A percentile compares a stretch with the other conserved stretches of the same genome.
phyloP scores from a whole-genome alignment of 2,888 invertebrate species.

The Sphaeridia pumilis region DNA sequence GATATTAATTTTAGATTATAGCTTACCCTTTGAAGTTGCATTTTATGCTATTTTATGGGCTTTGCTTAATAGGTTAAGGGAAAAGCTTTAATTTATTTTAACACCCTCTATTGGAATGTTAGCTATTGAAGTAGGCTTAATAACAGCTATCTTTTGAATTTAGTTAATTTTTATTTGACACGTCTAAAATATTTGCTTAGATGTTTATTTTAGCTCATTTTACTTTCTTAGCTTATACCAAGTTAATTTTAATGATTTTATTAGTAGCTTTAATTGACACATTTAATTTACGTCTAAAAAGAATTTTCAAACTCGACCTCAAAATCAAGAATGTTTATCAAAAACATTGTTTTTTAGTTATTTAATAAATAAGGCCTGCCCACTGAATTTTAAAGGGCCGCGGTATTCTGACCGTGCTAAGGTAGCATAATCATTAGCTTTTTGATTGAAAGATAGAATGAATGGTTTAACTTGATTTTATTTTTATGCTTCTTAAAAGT shows the following conservation, averaged over 20 bases:
- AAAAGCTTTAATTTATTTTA: background rate
- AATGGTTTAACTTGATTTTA: constrained; percentile 55
- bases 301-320: constrained; percentile 52
- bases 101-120: constrained; percentile 46
- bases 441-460: constrained; percentile 68
- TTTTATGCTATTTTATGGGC: background rate
- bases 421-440: constrained; percentile 70
- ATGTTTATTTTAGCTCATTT: constrained; percentile 36
- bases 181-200: constrained; percentile 42
- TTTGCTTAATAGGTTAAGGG: background rate
- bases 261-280: background rate
- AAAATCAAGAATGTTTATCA: constrained; percentile 59
- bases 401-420: constrained; percentile 66
- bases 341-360: constrained; percentile 59
- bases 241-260: background rate
- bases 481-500: constrained; percentile 48
- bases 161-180: constrained; percentile 40
- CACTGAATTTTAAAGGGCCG: constrained; percentile 62
- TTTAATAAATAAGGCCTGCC: constrained; percentile 59
- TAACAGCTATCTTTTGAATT: constrained; percentile 46
- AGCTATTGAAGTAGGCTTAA: constrained; percentile 45
- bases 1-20: constrained; percentile 41
- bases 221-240: constrained; percentile 1
- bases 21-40: background rate
- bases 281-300: constrained; percentile 17